Conservation (phyloP, 2,113 vertebrate genomes). For the Capreolus pygargus region DNA sequence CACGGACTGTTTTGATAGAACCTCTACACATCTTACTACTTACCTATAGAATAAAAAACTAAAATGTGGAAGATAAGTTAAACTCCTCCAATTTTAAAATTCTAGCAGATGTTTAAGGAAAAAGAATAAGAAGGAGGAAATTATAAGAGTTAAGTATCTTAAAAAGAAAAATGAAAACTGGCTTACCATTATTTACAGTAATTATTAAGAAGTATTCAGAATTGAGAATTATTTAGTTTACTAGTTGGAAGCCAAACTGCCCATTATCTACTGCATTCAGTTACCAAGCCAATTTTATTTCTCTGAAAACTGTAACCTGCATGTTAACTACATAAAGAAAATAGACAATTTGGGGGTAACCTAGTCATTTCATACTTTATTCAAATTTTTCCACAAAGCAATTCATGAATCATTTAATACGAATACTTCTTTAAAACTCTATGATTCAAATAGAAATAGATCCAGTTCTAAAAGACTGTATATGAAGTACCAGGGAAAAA, state of each 20-base stretch:
- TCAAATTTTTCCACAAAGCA: conserved; percentile 53
- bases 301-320: conserved; percentile 21
- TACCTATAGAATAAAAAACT: conserved; percentile 52
- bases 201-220: conserved; percentile 46
- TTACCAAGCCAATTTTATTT: conserved; percentile 40
- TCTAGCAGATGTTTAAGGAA: conserved; percentile 5
- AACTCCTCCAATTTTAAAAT: conserved; percentile 36
- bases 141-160: background rate
- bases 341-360: conserved; percentile 40
- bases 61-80: conserved; percentile 36
- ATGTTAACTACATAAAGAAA: conserved; percentile 32
- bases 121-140: background rate
- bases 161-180: conserved; percentile 24
- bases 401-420: conserved; percentile 66
- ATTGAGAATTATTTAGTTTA: conserved; percentile 29
- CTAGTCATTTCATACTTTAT: conserved; percentile 44
- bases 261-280: conserved; percentile 2
- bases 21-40: conserved; percentile 51
- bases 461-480: conserved; percentile 5
- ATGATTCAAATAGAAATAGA: conserved; percentile 51
- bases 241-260: conserved; percentile 9
- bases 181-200: conserved; percentile 20
- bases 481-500: conserved; percentile 44
- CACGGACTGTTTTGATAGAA: conserved; percentile 62
- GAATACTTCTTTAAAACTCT: conserved; percentile 37